A percentile compares a stretch with the other conserved stretches of the same genome.
phyloP scores from a whole-genome alignment of 2,113 vertebrate genomes.

The Nannospalax galili region DNA sequence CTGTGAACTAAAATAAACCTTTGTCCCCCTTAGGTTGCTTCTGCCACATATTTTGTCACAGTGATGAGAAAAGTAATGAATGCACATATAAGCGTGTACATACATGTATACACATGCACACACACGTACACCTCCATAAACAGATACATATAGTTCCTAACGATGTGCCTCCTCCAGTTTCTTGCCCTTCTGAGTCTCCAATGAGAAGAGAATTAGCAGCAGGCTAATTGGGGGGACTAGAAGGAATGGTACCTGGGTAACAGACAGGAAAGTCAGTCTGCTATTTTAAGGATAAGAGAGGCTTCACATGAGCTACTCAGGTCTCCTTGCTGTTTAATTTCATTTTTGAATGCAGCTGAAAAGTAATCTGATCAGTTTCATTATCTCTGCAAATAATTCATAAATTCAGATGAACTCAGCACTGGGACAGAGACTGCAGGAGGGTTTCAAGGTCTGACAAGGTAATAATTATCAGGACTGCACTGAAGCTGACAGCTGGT shows the following conservation, averaged over 20 bases:
- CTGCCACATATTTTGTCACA: background rate
- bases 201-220: background rate
- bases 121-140: background rate
- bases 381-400: conserved; percentile 65
- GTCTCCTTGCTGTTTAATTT: conserved; percentile 67
- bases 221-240: background rate
- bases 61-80: background rate
- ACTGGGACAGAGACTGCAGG: background rate
- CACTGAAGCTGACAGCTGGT: background rate
- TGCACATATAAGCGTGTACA: background rate
- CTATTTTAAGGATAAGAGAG: conserved; percentile 50
- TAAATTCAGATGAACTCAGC: conserved; percentile 47
- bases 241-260: background rate
- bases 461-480: conserved; percentile 1
- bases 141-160: background rate
- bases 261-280: background rate
- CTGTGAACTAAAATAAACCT: background rate
- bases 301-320: conserved; percentile 58
- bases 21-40: background rate
- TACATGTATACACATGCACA: background rate
- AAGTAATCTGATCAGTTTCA: conserved; percentile 65
- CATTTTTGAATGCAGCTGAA: conserved; percentile 39
- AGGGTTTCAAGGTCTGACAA: conserved; percentile 58
- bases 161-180: background rate
- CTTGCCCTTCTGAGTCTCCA: background rate